Evolutionary conservation across 2,888 invertebrate genomes (phyloP).

Genomic region (Mesorhabditis belari): DNA sequence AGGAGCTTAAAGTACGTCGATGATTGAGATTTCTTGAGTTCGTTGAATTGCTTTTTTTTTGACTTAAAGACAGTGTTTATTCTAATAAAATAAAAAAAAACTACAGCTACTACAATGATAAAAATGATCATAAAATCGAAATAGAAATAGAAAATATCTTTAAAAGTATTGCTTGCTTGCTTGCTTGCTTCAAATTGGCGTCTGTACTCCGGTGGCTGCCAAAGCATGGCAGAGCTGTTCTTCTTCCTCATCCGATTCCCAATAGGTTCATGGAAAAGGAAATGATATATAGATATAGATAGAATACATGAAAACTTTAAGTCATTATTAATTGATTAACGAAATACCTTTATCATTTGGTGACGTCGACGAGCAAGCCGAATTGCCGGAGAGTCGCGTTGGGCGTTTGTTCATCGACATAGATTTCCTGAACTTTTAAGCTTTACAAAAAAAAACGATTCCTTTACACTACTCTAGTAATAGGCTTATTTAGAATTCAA

Average conservation of each 20-base stretch:
- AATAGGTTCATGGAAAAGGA: conserved; percentile 6
- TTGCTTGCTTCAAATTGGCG: conserved; percentile 35
- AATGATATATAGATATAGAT: conserved; percentile 1
- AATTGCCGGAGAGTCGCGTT: neutral
- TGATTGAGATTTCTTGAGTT: too few relatives aligned
- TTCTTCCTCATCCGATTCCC: conserved; percentile 29
- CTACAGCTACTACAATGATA: too few relatives aligned
- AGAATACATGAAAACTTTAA: neutral
- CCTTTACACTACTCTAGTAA: too few relatives aligned
- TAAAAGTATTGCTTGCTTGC: too few relatives aligned
- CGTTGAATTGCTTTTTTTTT: too few relatives aligned
- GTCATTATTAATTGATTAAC: neutral
- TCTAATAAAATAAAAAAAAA: neutral
- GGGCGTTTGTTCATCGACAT: neutral
- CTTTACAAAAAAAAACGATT: too few relatives aligned
- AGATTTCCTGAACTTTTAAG: neutral
- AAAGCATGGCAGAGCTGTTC: conserved; percentile 28
- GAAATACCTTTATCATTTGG: neutral
- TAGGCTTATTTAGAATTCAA: too few relatives aligned
- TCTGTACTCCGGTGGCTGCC: conserved; percentile 41
- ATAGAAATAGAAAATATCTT: too few relatives aligned
- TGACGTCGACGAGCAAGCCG: neutral
- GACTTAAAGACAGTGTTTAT: neutral
- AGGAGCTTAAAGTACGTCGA: too few relatives aligned
- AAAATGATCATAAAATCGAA: neutral